Conservation (phyloP, 2,888 invertebrate species). For the Andricus quercusramuli region DNA sequence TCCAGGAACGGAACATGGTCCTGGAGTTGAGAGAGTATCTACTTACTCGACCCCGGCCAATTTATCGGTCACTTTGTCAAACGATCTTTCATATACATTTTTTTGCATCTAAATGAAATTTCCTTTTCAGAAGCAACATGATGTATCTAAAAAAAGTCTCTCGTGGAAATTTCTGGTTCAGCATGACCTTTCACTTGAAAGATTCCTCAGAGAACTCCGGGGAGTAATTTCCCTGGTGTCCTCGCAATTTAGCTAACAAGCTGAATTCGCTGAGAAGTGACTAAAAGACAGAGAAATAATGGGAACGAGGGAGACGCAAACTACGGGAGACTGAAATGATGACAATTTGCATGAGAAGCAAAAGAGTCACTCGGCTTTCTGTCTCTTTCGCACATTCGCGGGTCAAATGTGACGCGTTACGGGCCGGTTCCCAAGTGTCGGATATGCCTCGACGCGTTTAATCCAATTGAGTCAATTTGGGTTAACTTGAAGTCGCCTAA, state of each 20-base stretch:
- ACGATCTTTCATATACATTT: conserved; percentile 1
- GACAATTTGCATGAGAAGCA: conserved; percentile 77
- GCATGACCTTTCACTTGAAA: conserved; percentile 25
- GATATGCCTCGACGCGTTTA: conserved; percentile 75
- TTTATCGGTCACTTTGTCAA: conserved; percentile 32
- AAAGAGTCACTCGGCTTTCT: conserved; percentile 61
- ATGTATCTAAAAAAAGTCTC: neutral
- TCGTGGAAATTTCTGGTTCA: neutral
- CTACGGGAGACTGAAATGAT: conserved; percentile 52
- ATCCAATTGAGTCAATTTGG: conserved; percentile 78
- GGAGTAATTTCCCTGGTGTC: conserved; percentile 19
- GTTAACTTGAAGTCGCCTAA: conserved; percentile 79
- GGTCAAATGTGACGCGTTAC: conserved; percentile 63
- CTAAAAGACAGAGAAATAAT: conserved; percentile 48
- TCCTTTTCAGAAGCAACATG: neutral
- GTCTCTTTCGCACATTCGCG: conserved; percentile 53
- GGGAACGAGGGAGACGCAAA: conserved; percentile 55
- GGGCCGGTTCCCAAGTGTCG: conserved; percentile 78
- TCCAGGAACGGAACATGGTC: conserved; percentile 57
- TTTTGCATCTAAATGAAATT: neutral
- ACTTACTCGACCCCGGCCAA: conserved; percentile 29
- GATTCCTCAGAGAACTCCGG: conserved; percentile 27
- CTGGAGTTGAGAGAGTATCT: conserved; percentile 52
- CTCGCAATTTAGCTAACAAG: conserved; percentile 67
- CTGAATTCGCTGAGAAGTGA: conserved; percentile 60